A percentile compares a stretch with the other conserved stretches of the same genome.
phyloP scores from a whole-genome alignment of 2,888 invertebrate species.

The Gortyna flavago region DNA sequence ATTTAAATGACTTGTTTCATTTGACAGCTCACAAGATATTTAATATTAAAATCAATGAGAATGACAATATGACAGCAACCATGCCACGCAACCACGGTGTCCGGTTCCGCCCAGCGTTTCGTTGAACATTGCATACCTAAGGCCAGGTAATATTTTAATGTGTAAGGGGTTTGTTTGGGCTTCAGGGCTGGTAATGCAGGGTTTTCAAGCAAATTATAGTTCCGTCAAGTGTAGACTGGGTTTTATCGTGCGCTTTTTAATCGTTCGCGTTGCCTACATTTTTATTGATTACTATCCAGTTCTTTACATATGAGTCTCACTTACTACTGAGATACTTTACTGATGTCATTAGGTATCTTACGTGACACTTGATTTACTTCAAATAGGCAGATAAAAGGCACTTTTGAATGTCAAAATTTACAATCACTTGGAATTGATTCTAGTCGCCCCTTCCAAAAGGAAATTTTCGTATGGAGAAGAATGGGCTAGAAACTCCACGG shows the following conservation, averaged over 20 bases:
- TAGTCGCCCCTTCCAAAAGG: too few species aligned
- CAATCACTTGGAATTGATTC: too few species aligned
- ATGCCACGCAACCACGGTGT: neutral
- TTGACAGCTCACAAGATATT: neutral
- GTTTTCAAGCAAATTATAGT: neutral
- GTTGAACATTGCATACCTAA: neutral
- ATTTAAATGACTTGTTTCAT: constrained; percentile 1
- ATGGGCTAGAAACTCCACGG: too few species aligned
- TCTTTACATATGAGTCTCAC: neutral
- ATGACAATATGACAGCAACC: neutral
- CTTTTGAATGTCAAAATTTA: too few species aligned
- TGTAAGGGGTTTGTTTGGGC: neutral
- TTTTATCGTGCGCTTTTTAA: neutral
- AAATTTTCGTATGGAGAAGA: too few species aligned
- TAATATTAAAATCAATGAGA: constrained; percentile 2
- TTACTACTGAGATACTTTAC: neutral
- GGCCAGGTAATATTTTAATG: neutral
- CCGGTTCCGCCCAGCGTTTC: neutral
- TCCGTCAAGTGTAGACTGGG: neutral
- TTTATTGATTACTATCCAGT: neutral
- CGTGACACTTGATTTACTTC: neutral
- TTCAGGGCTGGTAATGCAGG: neutral
- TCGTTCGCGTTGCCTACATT: too few species aligned
- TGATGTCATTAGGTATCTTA: neutral
- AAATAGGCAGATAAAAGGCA: too few species aligned